Conservation (phyloP, 2,113 vertebrate species). For the Menura novaehollandiae region DNA sequence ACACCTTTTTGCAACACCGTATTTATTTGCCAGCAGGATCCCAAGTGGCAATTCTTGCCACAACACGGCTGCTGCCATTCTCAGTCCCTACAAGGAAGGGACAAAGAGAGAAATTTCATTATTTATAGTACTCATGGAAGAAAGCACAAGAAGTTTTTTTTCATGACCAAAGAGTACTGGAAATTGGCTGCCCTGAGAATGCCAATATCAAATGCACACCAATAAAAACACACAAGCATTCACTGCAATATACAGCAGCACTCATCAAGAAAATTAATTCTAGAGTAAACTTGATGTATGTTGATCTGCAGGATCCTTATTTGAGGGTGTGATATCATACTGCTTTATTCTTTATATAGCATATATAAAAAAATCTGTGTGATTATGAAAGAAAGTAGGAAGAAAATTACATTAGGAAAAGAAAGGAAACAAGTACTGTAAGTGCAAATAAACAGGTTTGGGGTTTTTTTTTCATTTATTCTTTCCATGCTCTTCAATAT, state of each 20-base stretch:
- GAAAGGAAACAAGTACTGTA: not conserved
- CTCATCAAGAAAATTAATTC: not conserved
- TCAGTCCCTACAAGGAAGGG: not conserved
- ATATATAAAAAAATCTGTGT: not conserved
- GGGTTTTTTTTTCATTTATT: not conserved
- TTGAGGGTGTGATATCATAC: not conserved
- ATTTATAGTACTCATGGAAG: not conserved
- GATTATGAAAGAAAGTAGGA: not conserved
- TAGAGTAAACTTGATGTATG: not conserved
- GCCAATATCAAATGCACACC: not conserved
- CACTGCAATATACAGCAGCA: not conserved
- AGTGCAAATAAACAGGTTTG: not conserved
- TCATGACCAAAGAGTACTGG: not conserved
- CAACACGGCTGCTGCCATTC: not conserved
- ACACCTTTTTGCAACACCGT: not conserved
- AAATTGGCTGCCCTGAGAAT: not conserved
- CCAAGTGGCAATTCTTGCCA: not conserved
- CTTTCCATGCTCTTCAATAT: not conserved
- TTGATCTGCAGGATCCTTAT: not conserved
- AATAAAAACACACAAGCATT: not conserved
- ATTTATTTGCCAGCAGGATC: slow-evolving; percentile 38
- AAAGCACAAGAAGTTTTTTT: not conserved
- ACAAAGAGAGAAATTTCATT: not conserved
- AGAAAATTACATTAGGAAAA: not conserved
- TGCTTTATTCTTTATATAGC: not conserved